These are phyloP conservation scores for Apogon hyalosoma DNA, from an alignment of 2,797 vertebrate genomes.

Conservation along the genomic window DNA sequence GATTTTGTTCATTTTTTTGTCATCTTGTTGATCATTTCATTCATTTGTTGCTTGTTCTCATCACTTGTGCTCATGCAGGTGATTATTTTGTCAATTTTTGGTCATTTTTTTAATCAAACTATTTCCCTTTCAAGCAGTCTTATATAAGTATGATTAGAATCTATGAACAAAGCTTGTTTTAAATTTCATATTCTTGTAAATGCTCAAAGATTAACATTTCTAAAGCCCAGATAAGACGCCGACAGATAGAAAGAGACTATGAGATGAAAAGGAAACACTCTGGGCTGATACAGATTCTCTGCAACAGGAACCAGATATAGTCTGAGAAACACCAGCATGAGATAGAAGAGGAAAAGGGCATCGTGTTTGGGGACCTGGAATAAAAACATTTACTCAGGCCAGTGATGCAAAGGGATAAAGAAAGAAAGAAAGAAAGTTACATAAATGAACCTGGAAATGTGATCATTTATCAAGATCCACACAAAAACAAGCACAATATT, in stretches of 20 bases:
- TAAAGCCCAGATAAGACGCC: background rate
- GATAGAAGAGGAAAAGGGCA: background rate
- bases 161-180: background rate
- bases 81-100: too few relatives aligned
- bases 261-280: constrained; percentile 34
- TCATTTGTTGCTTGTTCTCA: too few relatives aligned
- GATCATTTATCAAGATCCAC: too few relatives aligned
- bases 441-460: constrained; percentile 19
- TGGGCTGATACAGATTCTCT: constrained; percentile 30
- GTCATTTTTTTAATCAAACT: too few relatives aligned
- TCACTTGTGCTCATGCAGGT: too few relatives aligned
- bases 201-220: constrained; percentile 15
- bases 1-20: too few relatives aligned
- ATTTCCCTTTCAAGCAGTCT: too few relatives aligned
- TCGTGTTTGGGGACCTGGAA: constrained; percentile 9
- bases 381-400: constrained; percentile 18
- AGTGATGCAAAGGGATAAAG: constrained; percentile 14
- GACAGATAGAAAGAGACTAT: constrained; percentile 31
- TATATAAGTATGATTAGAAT: too few relatives aligned
- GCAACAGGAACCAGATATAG: constrained; percentile 14
- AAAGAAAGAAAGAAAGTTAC: constrained; percentile 1
- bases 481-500: too few relatives aligned
- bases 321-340: constrained; percentile 30
- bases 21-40: too few relatives aligned
- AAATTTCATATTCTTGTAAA: constrained; percentile 17